Base-by-base conservation (phyloP, 2,113 vertebrate genomes). In the Oenanthe melanoleuca region DNA sequence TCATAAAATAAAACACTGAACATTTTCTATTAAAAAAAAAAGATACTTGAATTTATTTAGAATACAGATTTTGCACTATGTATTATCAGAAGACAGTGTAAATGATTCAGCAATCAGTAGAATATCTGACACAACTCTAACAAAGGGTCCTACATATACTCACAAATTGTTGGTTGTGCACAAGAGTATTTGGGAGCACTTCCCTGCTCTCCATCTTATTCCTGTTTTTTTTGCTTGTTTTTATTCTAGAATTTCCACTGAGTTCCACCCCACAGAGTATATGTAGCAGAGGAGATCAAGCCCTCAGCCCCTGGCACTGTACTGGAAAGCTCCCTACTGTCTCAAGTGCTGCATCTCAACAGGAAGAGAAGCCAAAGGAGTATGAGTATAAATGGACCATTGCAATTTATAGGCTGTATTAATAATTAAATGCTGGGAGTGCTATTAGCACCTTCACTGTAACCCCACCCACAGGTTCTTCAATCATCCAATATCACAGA, bases 381-480 rank as follows among this genome's bases (percentile, higher is more conserved):
- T 5, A 87, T 20, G 52, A 93, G 59, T 79, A 85, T 80, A 78
- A 93, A 95, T 2, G 15, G 89, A 83, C 38, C 49, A 78, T 20
- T 79, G 70, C 38, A 80, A 88, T 95, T 87, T 93, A 90, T 84
- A 87, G 74, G 50, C 61, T 49, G 21, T 34, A 92, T 89, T 80
- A 88, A 88, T 94, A 87, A 94, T 92, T 93, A 90, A 95, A 83
- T 85, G 78, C 78, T 60, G 38, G 34, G 47, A 61, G 69, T 50
- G 55, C 65, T 86, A 87, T 74, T 90, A 82, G 70, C 64, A 86
- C 71, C 66, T 85, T 91, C 72, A 65, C 60, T 64, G 14, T 50
- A 52, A 53, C 47, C 77, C 26, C 81, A 92, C 78, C 74, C 55
- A 83, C 11, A 5, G 83, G 11, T 94, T 86, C 69, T 61, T 92